Conservation (phyloP, 2,888 invertebrate species). For the Macrostomum cliftonense region DNA sequence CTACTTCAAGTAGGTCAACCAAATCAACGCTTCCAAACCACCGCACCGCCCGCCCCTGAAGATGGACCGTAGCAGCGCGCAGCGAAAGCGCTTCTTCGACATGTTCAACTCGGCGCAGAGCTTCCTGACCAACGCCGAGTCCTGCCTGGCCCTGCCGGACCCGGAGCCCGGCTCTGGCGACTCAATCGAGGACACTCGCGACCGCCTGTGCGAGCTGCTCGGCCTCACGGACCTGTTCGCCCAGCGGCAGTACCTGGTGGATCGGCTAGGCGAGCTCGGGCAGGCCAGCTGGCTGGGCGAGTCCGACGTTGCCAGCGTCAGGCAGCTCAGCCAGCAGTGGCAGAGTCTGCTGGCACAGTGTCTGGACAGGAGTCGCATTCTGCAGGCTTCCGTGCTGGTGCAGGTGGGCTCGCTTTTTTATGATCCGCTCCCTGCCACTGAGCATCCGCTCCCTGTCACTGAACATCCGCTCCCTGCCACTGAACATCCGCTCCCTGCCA, state of each 20-base stretch:
- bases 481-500: too few species aligned
- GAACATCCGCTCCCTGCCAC: too few species aligned
- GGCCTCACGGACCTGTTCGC: slow-evolving; percentile 13
- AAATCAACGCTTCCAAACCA: slow-evolving; percentile 17
- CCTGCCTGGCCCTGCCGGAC: slow-evolving; percentile 19
- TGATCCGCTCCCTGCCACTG: too few species aligned
- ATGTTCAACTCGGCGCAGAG: slow-evolving; percentile 19
- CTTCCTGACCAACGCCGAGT: slow-evolving; percentile 21
- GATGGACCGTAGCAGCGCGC: slow-evolving; percentile 1
- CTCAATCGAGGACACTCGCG: slow-evolving; percentile 15
- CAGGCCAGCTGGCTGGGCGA: slow-evolving; percentile 25
- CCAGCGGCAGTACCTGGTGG: slow-evolving; percentile 19
- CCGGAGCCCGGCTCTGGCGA: slow-evolving; percentile 22
- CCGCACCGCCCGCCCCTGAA: too few species aligned
- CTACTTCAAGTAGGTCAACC: too few species aligned
- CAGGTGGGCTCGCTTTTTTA: too few species aligned
- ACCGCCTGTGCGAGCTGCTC: slow-evolving; percentile 21
- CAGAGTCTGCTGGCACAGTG: slow-evolving; percentile 19
- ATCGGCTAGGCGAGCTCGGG: slow-evolving; percentile 26
- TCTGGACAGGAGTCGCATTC: slow-evolving; percentile 18
- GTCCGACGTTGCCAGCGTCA: slow-evolving; percentile 18
- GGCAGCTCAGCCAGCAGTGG: slow-evolving; percentile 26
- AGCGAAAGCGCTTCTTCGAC: slow-evolving; percentile 20
- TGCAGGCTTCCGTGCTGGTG: neutral
- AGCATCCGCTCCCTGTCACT: too few species aligned